Base-by-base conservation (phyloP, 2,113 vertebrate species). In the Malaclemys terrapin region DNA sequence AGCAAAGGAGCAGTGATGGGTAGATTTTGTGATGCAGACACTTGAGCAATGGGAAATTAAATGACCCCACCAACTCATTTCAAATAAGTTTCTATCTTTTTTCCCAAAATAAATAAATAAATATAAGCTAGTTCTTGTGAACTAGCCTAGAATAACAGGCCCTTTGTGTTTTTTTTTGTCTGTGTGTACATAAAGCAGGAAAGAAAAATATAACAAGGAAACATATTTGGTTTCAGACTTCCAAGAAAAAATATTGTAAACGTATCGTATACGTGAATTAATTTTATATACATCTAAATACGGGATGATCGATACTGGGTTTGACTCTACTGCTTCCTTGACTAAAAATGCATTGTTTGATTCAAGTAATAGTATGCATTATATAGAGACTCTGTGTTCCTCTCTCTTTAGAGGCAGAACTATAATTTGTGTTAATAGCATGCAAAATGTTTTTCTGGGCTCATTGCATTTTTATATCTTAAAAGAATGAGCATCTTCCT, bases 171-270 rank as follows among this genome's bases (percentile, higher is more conserved):
- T 31, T 8, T 31, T 10, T 10, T 16, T 53, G 35, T n/a, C 17
- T 13, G 27, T 14, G 65, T 19, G 38, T 42, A 20, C 22, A 24
- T 45, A 45, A 22, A 75, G n/a, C 19, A 75, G 72, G 10, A 45
- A 6, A 6, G 78, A 31, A n/a, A 90, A 82, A 11, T 88, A 75
- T 1, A 4, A 57, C 86, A 85, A 78, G 20, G 0, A 79, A 27
- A n/a, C 31, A 9, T 75, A 65, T 10, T 81, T 35, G 78, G 24
- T 10, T 17, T 16, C 50, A 47, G 54, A 7, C 19, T 89, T 91
- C 65, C n/a, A 93, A 93, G 80, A 94, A 82, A 69, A 92, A 93
- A 54, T 88, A 12, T 89, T 52, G 90, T 93, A 57, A 54, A 54
- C 49, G 10, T 59, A 52, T 86, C 49, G 10, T 59, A 52, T 86